Evolutionary conservation across 2,888 invertebrate genomes (phyloP), one percentile per base, ranked within the genome.

Genomic region (Stenodema calcarata): DNA sequence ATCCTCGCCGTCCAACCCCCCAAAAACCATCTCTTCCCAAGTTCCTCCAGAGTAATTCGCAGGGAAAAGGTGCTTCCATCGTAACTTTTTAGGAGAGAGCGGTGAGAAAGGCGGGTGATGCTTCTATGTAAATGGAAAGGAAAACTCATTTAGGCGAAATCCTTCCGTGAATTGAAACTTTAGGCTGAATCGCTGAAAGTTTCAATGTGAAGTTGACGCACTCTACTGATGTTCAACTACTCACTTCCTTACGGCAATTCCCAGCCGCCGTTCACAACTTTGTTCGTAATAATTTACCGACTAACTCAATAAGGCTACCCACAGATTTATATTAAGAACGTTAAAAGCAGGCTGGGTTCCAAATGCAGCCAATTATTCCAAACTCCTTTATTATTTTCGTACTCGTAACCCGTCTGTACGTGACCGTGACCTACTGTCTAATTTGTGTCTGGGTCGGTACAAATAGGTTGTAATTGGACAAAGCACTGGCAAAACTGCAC

Each of bases 91-190:
- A 62, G 62, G 23, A 23, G 23, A 9, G 7, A 4, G 23, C 0
- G 12, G 16, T 0, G 50, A 16, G 50, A 16, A n/a, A 73, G 30
- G 12, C 30, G 35, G 35, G 18, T n/a, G 41, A 41, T 30, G 78
- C 47, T 78, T 30, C 44, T 27, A 44, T 47, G 78, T 78, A 78
- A 78, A 78, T 47, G 78, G 78, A 41, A 78, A 41, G 44, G 78
- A 78, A 78, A 78, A 78, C 78, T 78, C 78, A 78, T 47, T 78
- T 78, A 44, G 78, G 44, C 44, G 47, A 78, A 78, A 44, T 78
- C 47, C 78, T 28, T 44, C 42, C 12, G 30, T 78, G 42, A 41
- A 44, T 78, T 78, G 47, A 44, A 78, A 73, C 73, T 62, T 62
- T 62, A 62, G 62, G 7, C 23, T 27, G 62, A 62, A 62, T 62